phyloP scores from a whole-genome alignment of 2,797 vertebrate genomes.

The Aeoliscus strigatus region DNA sequence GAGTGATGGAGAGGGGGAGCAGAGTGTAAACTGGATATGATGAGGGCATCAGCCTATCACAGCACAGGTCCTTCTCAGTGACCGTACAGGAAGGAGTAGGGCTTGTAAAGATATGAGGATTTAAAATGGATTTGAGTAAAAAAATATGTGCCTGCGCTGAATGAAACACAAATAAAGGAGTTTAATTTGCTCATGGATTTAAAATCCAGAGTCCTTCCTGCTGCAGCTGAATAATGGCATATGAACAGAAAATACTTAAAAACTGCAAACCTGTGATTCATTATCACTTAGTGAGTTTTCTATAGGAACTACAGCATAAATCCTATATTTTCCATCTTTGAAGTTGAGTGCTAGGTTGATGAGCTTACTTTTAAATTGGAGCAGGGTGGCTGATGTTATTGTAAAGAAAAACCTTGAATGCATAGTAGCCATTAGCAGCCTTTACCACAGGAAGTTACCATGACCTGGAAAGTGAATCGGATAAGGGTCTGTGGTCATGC shows the following conservation, averaged over 20 bases:
- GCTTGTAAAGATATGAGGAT: slow-evolving; percentile 7
- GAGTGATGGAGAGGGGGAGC: slow-evolving; percentile 12
- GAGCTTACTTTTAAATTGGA: slow-evolving; percentile 4
- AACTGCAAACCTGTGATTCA: too few relatives aligned
- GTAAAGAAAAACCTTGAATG: slow-evolving; percentile 4
- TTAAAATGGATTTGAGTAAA: slow-evolving; percentile 16
- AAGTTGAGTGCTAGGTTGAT: too few relatives aligned
- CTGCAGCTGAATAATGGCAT: too few relatives aligned
- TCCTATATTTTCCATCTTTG: slow-evolving; percentile 1
- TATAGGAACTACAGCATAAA: neutral
- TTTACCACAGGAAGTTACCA: slow-evolving; percentile 37
- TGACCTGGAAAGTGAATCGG: slow-evolving; percentile 29
- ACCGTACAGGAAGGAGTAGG: slow-evolving; percentile 17
- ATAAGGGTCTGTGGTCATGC: slow-evolving; percentile 33
- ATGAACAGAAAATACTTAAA: too few relatives aligned
- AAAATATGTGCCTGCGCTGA: slow-evolving; percentile 4
- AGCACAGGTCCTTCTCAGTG: slow-evolving; percentile 25
- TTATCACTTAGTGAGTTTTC: too few relatives aligned
- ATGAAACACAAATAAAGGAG: too few relatives aligned
- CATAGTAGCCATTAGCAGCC: slow-evolving; percentile 40
- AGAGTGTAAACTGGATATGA: slow-evolving; percentile 16
- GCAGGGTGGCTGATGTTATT: slow-evolving; percentile 5
- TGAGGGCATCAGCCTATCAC: slow-evolving; percentile 29
- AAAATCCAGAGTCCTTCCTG: too few relatives aligned
- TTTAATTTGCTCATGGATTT: too few relatives aligned